A percentile compares a stretch with the other conserved stretches of the same genome.
Conservation (phyloP, 2,888 invertebrate species). For the Luperina nickerlii region DNA sequence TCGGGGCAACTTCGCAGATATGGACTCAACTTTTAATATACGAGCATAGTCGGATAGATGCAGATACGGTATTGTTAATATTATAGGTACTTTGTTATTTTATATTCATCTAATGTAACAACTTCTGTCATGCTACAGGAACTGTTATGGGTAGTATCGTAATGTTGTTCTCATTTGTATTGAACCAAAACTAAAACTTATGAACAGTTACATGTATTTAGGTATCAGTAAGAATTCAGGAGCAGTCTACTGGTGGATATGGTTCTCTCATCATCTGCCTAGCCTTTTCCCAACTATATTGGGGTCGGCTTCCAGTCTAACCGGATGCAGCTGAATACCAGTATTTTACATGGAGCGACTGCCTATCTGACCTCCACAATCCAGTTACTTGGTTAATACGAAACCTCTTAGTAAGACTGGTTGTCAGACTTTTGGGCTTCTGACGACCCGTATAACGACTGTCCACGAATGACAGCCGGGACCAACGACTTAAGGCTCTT, state of each 20-base stretch:
- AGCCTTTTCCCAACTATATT: too few species aligned
- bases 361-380: too few species aligned
- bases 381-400: too few species aligned
- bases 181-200: neutral
- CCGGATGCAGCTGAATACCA: too few species aligned
- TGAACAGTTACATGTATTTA: neutral
- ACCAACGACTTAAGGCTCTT: too few species aligned
- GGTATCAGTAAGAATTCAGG: neutral
- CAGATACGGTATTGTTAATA: conserved; percentile 11
- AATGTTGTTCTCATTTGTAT: neutral
- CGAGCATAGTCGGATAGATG: conserved; percentile 3
- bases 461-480: too few species aligned
- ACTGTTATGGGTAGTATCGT: neutral
- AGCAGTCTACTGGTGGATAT: neutral
- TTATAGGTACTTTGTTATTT: neutral
- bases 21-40: conserved; percentile 47
- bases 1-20: conserved; percentile 46
- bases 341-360: too few species aligned
- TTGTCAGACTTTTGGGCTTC: too few species aligned
- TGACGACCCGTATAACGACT: too few species aligned
- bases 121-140: conserved; percentile 1
- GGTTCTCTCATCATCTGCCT: too few species aligned
- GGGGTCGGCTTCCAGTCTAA: too few species aligned
- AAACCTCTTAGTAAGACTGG: too few species aligned
- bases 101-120: conserved; percentile 2